Evolutionary conservation across 1,140 invertebrate species (phyloP).

Genomic region (Colletes gigas): DNA sequence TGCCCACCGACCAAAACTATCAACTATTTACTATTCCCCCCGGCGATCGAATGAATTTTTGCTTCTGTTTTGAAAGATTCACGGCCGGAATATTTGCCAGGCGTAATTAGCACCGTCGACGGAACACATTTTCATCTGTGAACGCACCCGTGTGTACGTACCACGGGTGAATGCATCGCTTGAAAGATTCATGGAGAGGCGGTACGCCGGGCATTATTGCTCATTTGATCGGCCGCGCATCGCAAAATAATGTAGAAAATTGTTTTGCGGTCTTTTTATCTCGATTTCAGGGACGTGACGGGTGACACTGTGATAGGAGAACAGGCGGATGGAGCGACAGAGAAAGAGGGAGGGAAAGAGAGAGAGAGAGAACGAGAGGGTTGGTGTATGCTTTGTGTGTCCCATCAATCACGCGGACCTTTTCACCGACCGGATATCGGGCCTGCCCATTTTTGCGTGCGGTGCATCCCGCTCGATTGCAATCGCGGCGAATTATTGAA

Average conservation of each 20-base stretch:
- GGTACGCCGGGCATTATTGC: conserved; percentile 61
- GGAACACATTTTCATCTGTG: conserved; percentile 19
- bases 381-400: conserved; percentile 73
- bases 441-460: conserved; percentile 76
- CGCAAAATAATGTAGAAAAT: conserved; percentile 77
- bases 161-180: conserved; percentile 17
- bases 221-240: conserved; percentile 67
- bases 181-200: conserved; percentile 53
- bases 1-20: no score
- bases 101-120: conserved; percentile 28
- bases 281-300: conserved; percentile 68
- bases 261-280: conserved; percentile 79
- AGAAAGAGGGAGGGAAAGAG: no score
- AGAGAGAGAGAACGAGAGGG: no score
- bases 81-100: neutral
- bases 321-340: neutral
- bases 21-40: neutral
- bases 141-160: conserved; percentile 7
- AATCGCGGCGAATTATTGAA: conserved; percentile 80
- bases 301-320: conserved; percentile 8
- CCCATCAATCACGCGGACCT: conserved; percentile 79
- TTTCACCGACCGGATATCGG: conserved; percentile 75
- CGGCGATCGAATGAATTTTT: neutral
- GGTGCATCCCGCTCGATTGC: conserved; percentile 75
- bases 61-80: neutral